Conservation (phyloP, 2,888 invertebrate species). For the Agriopis leucophaearia region DNA sequence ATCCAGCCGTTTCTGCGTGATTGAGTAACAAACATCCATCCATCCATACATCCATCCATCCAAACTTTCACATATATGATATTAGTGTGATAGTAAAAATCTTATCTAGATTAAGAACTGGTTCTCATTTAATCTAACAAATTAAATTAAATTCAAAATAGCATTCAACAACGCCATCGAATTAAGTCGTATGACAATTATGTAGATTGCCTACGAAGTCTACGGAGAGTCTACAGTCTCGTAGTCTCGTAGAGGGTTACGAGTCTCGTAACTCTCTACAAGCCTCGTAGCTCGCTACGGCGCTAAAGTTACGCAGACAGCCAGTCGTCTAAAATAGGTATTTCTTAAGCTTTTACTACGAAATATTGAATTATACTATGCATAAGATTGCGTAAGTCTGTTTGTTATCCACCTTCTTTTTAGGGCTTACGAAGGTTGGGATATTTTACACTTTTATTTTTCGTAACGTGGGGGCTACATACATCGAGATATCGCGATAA, state of each 20-base stretch:
- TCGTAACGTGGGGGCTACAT: too few species aligned
- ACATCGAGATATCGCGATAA: too few species aligned
- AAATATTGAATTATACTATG: neutral
- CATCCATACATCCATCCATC: too few species aligned
- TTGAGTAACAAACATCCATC: too few species aligned
- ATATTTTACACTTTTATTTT: too few species aligned
- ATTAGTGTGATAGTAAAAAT: too few species aligned
- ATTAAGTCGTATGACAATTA: neutral
- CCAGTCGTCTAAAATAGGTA: neutral
- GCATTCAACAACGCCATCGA: neutral
- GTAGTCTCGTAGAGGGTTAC: neutral
- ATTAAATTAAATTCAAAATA: neutral
- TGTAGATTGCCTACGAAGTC: neutral
- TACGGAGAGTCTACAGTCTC: slow-evolving; percentile 2
- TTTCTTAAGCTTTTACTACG: neutral
- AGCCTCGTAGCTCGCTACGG: neutral
- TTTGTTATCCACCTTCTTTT: too few species aligned
- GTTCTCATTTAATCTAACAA: neutral
- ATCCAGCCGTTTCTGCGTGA: too few species aligned
- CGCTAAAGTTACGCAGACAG: neutral
- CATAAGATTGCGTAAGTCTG: too few species aligned
- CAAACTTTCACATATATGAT: too few species aligned
- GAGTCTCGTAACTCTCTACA: slow-evolving; percentile 6
- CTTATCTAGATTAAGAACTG: neutral
- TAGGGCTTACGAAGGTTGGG: too few species aligned